Evolutionary conservation across 2,888 invertebrate species (phyloP), one percentile per base, ranked within the genome.

Genomic region (Epistrophe eligans): DNA sequence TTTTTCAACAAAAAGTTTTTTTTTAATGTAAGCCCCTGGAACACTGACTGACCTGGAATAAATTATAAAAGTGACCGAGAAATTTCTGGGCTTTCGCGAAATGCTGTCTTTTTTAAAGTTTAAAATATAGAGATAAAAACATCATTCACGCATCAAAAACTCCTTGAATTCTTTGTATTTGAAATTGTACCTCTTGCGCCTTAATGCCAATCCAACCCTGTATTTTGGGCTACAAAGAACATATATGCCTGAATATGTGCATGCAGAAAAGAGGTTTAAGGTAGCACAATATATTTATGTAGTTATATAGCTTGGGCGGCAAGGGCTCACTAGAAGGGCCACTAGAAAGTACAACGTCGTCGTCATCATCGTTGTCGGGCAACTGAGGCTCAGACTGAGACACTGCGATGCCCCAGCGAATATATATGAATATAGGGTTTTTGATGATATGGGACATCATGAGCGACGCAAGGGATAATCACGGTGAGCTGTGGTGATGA

Each of bases 281-380:
- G 82, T 85, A 67, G 62, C 48, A 73, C 35, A 67, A 38, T 38
- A 71, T 10, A 17, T n/a, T n/a, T n/a, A n/a, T n/a, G n/a, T n/a
- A n/a, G n/a, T n/a, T 24, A 19, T 8, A 58, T 4, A 58, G 82
- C 79, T 40, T 71, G 79, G 83, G 57, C 83, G 87, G 87, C 73
- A 80, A 60, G 87, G 72, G 71, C 83, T 83, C 87, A 79, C 87
- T 87, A 83, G 83, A 83, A 32, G 48, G 79, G 83, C 71, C 79
- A 87, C 87, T 87, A 87, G 83, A 87, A 87, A 74, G 87, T 87
- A 87, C 87, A 87, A 83, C 83, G 87, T 87, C 87, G 79, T 71
- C 48, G 67, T 19, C 48, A 40, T 32, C 38, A 50, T 64, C 32
- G 74, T 40, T 71, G 58, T 60, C 50, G 74, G 57, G 32, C 58